A percentile compares a stretch with the other conserved stretches of the same genome.
These are phyloP conservation scores for Hafferia zeledoni DNA, from an alignment of 2,797 vertebrate genomes.

Conservation along the genomic window DNA sequence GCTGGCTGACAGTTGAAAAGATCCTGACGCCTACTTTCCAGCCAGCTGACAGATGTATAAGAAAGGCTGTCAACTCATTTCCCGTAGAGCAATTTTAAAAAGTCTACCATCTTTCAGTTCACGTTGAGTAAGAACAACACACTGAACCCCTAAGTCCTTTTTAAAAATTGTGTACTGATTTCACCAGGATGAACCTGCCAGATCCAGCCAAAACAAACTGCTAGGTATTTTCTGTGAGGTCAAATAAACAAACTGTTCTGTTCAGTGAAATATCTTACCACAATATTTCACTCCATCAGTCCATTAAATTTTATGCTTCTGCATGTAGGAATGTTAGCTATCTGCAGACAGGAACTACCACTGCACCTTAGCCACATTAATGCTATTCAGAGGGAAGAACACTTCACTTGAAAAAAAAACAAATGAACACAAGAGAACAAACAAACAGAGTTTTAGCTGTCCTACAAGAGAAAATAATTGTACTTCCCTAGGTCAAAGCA, in stretches of 20 bases:
- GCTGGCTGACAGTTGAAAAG: not conserved
- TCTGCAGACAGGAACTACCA: not conserved
- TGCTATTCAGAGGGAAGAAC: not conserved
- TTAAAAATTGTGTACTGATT: rapidly evolving
- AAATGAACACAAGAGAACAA: not conserved
- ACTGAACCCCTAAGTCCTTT: not conserved
- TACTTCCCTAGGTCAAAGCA: not conserved
- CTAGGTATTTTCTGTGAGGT: not conserved
- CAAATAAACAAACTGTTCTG: not conserved
- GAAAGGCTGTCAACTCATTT: not conserved
- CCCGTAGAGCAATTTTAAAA: not conserved
- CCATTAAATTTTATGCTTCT: not conserved
- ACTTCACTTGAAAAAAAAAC: not conserved
- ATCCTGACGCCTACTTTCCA: not conserved
- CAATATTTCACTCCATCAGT: not conserved
- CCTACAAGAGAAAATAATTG: not conserved
- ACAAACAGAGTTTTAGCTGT: not conserved
- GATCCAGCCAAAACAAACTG: not conserved
- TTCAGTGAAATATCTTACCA: not conserved
- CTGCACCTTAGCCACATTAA: not conserved
- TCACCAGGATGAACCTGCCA: not conserved
- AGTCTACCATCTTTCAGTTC: not conserved
- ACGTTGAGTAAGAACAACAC: not conserved
- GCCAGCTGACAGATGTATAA: not conserved
- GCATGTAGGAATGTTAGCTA: not conserved